These are phyloP conservation scores for Periophthalmus modestus DNA, from an alignment of 2,113 vertebrate genomes.

Conservation along the genomic window DNA sequence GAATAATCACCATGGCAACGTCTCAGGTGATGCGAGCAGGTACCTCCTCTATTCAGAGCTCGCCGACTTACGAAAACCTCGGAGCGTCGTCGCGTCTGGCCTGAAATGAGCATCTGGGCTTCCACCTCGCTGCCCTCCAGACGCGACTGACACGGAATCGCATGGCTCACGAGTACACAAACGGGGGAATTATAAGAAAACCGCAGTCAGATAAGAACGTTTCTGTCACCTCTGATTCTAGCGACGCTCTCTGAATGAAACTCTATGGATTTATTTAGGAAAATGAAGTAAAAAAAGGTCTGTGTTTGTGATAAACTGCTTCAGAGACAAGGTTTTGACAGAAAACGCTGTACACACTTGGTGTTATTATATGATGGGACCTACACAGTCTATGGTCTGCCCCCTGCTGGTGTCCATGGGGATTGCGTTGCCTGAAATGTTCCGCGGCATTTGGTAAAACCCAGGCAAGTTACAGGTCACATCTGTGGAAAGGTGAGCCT, in stretches of 20 bases:
- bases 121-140: neutral
- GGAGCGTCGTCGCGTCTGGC: neutral
- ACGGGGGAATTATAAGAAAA: neutral
- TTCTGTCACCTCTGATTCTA: neutral
- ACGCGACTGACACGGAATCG: neutral
- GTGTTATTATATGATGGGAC: too few species aligned
- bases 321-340: too few species aligned
- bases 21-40: neutral
- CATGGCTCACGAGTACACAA: neutral
- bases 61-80: neutral
- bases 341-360: too few species aligned
- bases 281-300: neutral
- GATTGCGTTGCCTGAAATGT: too few species aligned
- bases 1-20: too few species aligned
- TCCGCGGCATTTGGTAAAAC: too few species aligned
- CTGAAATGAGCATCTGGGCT: neutral
- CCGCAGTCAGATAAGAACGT: neutral
- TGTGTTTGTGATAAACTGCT: neutral
- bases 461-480: too few species aligned
- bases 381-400: too few species aligned
- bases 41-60: neutral
- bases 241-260: too few species aligned
- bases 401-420: too few species aligned
- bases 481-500: too few species aligned
- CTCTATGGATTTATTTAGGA: neutral